phyloP scores from a whole-genome alignment of 2,113 vertebrate species.

The Cyanoliseus patagonus region DNA sequence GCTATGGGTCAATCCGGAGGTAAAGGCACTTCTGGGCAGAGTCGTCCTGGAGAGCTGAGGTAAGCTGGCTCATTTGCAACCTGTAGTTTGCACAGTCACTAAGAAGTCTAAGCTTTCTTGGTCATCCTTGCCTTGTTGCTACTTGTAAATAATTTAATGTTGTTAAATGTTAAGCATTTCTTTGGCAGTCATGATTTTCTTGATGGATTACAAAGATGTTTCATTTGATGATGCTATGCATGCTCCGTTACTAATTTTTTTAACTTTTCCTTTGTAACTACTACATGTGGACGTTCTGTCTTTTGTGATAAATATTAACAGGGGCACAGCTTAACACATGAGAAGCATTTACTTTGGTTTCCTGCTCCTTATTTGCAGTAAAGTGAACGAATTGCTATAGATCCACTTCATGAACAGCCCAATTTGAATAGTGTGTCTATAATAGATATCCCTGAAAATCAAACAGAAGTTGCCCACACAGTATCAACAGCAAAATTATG shows the following conservation, averaged over 20 bases:
- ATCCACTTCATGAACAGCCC: not conserved
- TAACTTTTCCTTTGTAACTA: not conserved
- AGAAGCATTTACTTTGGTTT: not conserved
- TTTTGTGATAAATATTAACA: not conserved
- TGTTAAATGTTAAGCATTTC: not conserved
- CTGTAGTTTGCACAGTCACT: not conserved
- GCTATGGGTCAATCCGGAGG: not conserved
- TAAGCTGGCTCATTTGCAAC: too few relatives aligned
- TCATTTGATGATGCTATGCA: not conserved
- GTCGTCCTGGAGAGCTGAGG: not conserved
- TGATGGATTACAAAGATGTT: not conserved
- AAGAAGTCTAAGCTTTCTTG: not conserved
- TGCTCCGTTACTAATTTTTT: not conserved
- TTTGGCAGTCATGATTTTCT: not conserved
- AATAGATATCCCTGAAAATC: not conserved
- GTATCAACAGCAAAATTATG: not conserved
- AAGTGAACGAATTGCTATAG: not conserved
- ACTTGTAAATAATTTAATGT: not conserved
- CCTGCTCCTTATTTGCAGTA: not conserved
- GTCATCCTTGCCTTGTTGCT: not conserved
- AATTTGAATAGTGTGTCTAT: fast-evolving
- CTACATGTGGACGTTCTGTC: fast-evolving
- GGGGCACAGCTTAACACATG: not conserved
- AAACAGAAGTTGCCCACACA: not conserved
- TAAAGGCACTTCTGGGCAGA: not conserved